Evolutionary conservation across 2,888 invertebrate genomes (phyloP).

Genomic region (Heliconius erato): DNA sequence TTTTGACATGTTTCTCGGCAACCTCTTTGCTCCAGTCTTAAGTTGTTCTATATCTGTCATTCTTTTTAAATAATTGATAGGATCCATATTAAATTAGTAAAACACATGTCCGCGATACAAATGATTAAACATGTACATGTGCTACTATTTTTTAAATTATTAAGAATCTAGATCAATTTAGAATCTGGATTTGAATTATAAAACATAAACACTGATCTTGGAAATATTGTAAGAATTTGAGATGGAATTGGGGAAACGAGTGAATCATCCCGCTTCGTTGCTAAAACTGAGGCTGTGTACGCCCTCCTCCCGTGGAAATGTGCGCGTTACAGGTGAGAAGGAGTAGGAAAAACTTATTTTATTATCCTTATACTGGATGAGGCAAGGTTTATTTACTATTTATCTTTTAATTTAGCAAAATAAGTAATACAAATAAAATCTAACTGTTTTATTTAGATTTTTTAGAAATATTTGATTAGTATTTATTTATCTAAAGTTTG

Average conservation of each 20-base stretch:
- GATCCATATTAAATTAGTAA: slow-evolving; percentile 57
- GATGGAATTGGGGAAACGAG: not conserved
- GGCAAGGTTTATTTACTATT: not conserved
- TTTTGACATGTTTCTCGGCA: slow-evolving; percentile 75
- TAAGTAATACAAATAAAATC: no score
- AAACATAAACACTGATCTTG: not conserved
- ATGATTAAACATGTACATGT: not conserved
- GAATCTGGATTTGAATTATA: not conserved
- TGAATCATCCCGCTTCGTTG: slow-evolving; percentile 16
- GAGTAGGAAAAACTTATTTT: not conserved
- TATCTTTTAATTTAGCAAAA: not conserved
- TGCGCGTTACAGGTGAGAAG: slow-evolving; percentile 21
- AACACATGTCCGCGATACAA: not conserved
- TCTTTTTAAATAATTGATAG: slow-evolving; percentile 62
- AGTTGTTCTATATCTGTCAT: slow-evolving; percentile 62
- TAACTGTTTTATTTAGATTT: no score
- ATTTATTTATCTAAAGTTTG: no score
- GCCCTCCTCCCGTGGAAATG: not conserved
- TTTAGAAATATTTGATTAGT: no score
- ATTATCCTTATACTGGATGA: not conserved
- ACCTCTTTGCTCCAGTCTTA: slow-evolving; percentile 70
- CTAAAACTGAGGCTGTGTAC: slow-evolving; percentile 10
- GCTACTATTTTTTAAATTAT: not conserved
- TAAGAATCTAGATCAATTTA: not conserved
- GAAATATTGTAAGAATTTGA: not conserved